Conservation (phyloP, 1,140 invertebrate species). For the Homarus americanus region DNA sequence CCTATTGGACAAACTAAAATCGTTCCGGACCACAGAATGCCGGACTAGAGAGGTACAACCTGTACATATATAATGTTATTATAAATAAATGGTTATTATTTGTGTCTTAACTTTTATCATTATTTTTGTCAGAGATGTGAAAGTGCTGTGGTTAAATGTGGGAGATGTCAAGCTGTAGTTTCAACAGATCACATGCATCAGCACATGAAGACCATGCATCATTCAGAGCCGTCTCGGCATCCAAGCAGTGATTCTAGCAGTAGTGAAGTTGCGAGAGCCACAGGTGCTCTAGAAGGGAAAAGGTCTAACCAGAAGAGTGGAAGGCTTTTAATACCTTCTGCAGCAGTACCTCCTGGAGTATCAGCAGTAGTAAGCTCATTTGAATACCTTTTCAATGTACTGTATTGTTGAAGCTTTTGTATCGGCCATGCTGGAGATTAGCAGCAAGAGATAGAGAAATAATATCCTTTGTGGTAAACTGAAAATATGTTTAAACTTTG, state of each 20-base stretch:
- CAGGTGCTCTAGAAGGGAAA: conserved; percentile 6
- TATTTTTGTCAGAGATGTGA: conserved; percentile 3
- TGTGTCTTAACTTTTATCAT: not conserved
- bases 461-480: no score
- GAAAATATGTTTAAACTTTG: no score
- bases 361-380: not conserved
- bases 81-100: no score
- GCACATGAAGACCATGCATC: conserved; percentile 29
- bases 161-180: conserved; percentile 28
- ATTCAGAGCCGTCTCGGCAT: conserved; percentile 2
- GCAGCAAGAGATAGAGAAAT: no score
- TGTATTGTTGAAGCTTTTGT: no score
- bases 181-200: conserved; percentile 7
- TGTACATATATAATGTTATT: no score
- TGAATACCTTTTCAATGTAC: not conserved
- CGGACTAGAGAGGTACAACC: no score
- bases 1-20: no score
- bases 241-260: conserved; percentile 37
- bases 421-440: no score
- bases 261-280: conserved; percentile 29
- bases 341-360: not conserved
- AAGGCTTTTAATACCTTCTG: not conserved
- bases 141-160: conserved; percentile 8
- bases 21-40: no score
- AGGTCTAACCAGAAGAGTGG: conserved; percentile 18